Percentiles rank a stretch among this genome's conserved stretches.
Evolutionary conservation across 2,797 vertebrate genomes (phyloP).

Genomic region (Galago senegalensis): DNA sequence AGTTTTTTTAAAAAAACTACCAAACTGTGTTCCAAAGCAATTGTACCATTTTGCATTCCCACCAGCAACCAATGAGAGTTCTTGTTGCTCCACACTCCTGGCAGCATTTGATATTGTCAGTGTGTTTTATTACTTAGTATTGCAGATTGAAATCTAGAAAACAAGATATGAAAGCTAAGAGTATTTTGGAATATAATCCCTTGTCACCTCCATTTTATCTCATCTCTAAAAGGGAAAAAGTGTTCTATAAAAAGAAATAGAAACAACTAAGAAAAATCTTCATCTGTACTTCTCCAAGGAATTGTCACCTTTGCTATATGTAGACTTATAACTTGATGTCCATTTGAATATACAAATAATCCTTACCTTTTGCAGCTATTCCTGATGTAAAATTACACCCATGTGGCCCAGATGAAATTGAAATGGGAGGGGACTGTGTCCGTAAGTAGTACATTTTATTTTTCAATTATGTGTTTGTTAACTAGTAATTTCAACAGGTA

Average conservation of each 20-base stretch:
- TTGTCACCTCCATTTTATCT: not conserved
- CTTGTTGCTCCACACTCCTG: not conserved
- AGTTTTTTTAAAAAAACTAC: not conserved
- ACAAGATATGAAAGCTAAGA: not conserved
- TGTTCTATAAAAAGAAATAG: not conserved
- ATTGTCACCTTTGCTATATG: not conserved
- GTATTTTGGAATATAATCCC: not conserved
- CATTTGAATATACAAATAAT: conserved; percentile 14
- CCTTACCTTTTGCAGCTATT: conserved; percentile 86
- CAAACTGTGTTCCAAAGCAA: not conserved
- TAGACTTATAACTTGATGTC: not conserved
- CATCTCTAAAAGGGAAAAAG: not conserved
- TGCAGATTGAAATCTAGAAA: not conserved
- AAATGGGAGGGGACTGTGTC: conserved; percentile 87
- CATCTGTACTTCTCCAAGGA: not conserved
- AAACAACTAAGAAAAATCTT: not conserved
- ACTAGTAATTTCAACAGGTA: not conserved
- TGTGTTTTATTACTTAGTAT: conserved; percentile 11
- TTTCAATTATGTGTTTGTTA: conserved; percentile 32
- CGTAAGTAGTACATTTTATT: conserved; percentile 87
- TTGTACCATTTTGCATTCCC: not conserved
- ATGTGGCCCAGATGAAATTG: conserved; percentile 88
- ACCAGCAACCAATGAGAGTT: not conserved
- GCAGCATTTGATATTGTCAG: not conserved
- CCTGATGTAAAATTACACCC: conserved; percentile 81